These are phyloP conservation scores for Trichopria drosophilae DNA, from an alignment of 2,888 invertebrate species.

Conservation along the genomic window DNA sequence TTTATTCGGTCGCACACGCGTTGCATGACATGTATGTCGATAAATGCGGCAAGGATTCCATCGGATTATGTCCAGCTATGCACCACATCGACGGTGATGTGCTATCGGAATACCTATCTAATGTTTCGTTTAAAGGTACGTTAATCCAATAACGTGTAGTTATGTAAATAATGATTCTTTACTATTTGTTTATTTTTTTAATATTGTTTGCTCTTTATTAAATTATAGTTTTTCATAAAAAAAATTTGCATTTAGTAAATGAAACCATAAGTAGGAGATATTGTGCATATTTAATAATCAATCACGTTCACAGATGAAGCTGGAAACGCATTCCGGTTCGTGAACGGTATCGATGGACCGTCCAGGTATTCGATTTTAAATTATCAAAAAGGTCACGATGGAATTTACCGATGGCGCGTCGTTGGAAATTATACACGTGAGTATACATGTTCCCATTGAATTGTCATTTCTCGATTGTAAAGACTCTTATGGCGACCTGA, in stretches of 20 bases:
- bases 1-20: slow-evolving; percentile 62
- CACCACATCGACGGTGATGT: slow-evolving; percentile 54
- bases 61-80: slow-evolving; percentile 58
- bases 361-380: slow-evolving; percentile 62
- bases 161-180: slow-evolving; percentile 4
- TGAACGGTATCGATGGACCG: slow-evolving; percentile 60
- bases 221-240: background rate
- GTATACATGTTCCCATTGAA: too few species aligned
- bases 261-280: too few species aligned
- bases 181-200: background rate
- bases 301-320: slow-evolving; percentile 57
- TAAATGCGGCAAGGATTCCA: slow-evolving; percentile 48
- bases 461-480: background rate
- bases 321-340: slow-evolving; percentile 59
- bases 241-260: background rate
- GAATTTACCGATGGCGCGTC: slow-evolving; percentile 56
- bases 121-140: slow-evolving; percentile 61
- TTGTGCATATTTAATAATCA: too few species aligned
- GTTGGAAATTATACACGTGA: slow-evolving; percentile 60
- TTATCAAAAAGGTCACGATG: slow-evolving; percentile 53
- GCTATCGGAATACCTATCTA: slow-evolving; percentile 56
- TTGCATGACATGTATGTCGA: slow-evolving; percentile 58
- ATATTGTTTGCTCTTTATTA: background rate
- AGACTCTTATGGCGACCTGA: too few species aligned
- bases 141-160: slow-evolving; percentile 1